Conservation (phyloP, 2,113 vertebrate genomes). For the Cariama cristata region DNA sequence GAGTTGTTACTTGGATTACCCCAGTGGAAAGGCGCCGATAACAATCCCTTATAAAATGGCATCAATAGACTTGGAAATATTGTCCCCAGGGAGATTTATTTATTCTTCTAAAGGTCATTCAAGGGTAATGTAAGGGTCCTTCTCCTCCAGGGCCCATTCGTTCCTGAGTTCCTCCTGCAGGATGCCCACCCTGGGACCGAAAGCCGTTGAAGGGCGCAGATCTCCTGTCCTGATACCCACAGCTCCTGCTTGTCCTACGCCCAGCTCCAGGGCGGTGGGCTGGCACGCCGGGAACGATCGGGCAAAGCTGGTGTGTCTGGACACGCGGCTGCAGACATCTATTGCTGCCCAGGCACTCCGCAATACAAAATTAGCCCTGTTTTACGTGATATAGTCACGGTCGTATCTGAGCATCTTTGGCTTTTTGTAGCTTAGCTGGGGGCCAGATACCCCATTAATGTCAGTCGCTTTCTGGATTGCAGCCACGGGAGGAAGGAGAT, state of each 20-base stretch:
- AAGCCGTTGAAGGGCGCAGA: not conserved
- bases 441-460: not conserved
- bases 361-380: not conserved
- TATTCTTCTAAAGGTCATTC: not conserved
- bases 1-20: not conserved
- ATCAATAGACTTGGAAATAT: not conserved
- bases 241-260: not conserved
- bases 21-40: not conserved
- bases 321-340: not conserved
- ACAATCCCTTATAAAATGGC: not conserved
- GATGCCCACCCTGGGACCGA: not conserved
- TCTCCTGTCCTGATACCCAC: not conserved
- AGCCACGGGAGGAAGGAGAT: conserved; percentile 16
- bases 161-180: not conserved
- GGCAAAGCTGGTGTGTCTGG: not conserved
- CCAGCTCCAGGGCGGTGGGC: too few species aligned
- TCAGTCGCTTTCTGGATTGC: conserved; percentile 7
- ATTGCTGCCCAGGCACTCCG: not conserved
- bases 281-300: not conserved
- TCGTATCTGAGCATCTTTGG: not conserved
- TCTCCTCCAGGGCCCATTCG: not conserved
- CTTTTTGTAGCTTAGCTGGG: not conserved
- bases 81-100: not conserved
- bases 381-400: not conserved
- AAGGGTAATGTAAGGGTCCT: not conserved